These are phyloP conservation scores for Drosophila nigrodunni DNA, from an alignment of 1,140 invertebrate genomes.

Conservation along the genomic window DNA sequence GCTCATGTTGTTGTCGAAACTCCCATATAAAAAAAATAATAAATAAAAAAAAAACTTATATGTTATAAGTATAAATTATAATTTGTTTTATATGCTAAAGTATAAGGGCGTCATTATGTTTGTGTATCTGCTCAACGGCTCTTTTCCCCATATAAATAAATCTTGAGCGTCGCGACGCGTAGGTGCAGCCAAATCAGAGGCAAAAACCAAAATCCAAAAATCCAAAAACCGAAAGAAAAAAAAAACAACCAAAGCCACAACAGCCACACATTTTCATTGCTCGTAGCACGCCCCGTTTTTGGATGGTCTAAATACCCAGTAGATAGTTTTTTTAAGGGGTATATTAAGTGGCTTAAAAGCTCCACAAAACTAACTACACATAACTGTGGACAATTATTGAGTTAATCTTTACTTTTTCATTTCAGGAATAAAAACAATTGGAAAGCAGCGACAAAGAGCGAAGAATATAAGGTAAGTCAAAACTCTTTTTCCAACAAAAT, in stretches of 20 bases:
- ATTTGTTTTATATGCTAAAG: constrained; percentile 66
- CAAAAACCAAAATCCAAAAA: constrained; percentile 11
- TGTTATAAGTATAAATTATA: constrained; percentile 58
- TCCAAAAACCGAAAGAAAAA: constrained; percentile 6
- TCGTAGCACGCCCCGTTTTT: constrained; percentile 48
- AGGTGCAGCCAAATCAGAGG: constrained; percentile 44
- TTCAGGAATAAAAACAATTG: no score
- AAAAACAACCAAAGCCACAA: constrained; percentile 31
- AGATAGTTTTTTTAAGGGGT: not conserved
- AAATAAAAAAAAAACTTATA: constrained; percentile 4
- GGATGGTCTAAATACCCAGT: constrained; percentile 13
- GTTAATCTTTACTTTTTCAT: no score
- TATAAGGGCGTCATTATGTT: constrained; percentile 45
- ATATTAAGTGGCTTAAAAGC: not conserved
- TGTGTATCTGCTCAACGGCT: constrained; percentile 11
- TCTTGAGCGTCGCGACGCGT: constrained; percentile 53
- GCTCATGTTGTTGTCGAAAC: constrained; percentile 41
- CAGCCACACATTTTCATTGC: constrained; percentile 55
- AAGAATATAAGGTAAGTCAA: no score
- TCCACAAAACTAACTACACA: no score
- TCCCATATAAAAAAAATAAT: constrained; percentile 10
- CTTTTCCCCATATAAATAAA: constrained; percentile 62
- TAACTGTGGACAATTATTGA: no score
- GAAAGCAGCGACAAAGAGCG: no score
- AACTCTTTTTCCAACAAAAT: no score